A percentile compares a stretch with the other conserved stretches of the same genome.
phyloP scores from a whole-genome alignment of 2,888 invertebrate genomes.

The Brassicogethes aeneus region DNA sequence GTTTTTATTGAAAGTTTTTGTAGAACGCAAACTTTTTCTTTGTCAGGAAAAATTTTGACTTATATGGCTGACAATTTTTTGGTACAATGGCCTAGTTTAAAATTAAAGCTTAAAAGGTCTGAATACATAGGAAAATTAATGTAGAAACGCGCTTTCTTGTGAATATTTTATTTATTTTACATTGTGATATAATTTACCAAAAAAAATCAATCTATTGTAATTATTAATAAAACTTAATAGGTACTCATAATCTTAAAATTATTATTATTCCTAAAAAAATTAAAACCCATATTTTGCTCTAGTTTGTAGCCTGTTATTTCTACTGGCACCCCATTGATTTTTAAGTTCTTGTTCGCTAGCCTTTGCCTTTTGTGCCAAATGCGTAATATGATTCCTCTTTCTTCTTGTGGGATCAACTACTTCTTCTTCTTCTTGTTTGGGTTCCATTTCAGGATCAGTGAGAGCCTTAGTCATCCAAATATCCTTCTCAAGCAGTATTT shows the following conservation, averaged over 20 bases:
- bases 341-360: constrained; percentile 89
- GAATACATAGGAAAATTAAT: constrained; percentile 70
- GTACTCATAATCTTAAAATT: no score
- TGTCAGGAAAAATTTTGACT: constrained; percentile 81
- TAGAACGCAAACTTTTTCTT: constrained; percentile 78
- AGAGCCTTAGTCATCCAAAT: constrained; percentile 75
- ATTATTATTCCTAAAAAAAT: constrained; percentile 4
- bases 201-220: constrained; percentile 1
- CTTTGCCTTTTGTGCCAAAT: constrained; percentile 88
- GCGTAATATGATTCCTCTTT: constrained; percentile 93
- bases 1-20: constrained; percentile 95
- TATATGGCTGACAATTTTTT: constrained; percentile 77
- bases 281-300: constrained; percentile 95
- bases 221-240: no score
- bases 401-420: constrained; percentile 48
- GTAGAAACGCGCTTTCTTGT: constrained; percentile 49
- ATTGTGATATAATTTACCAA: constrained; percentile 1
- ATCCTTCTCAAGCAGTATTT: constrained; percentile 69
- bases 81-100: constrained; percentile 87
- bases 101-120: constrained; percentile 54
- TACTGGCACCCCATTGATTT: constrained; percentile 88
- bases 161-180: constrained; percentile 55
- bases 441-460: constrained; percentile 55
- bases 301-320: constrained; percentile 77
- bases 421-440: constrained; percentile 43